phyloP scores from a whole-genome alignment of 2,797 vertebrate genomes.

The Gouania willdenowi region DNA sequence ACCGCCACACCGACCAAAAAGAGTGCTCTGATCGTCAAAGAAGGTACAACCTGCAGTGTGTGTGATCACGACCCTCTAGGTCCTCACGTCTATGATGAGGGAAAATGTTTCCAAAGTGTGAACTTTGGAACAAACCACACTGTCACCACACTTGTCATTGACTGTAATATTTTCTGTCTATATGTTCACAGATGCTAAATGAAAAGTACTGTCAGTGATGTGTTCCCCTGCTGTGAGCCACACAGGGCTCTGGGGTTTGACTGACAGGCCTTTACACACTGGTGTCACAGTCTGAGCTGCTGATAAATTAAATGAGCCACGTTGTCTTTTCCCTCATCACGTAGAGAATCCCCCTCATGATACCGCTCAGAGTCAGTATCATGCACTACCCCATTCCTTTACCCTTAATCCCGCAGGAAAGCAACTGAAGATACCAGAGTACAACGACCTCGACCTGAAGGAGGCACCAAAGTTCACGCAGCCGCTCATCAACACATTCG shows the following conservation, averaged over 20 bases:
- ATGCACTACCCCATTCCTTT: constrained; percentile 71
- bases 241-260: constrained; percentile 25
- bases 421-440: constrained; percentile 87
- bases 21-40: constrained; percentile 90
- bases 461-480: constrained; percentile 92
- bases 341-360: constrained; percentile 72
- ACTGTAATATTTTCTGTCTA: neutral
- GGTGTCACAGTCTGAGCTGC: constrained; percentile 26
- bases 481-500: constrained; percentile 88
- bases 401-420: constrained; percentile 77
- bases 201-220: constrained; percentile 64
- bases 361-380: constrained; percentile 68
- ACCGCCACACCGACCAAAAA: constrained; percentile 89
- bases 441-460: constrained; percentile 85
- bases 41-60: constrained; percentile 73
- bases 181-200: constrained; percentile 23
- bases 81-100: neutral
- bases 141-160: neutral
- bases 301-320: constrained; percentile 45
- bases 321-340: constrained; percentile 72
- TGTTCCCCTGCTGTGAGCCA: constrained; percentile 39
- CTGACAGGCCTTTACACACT: constrained; percentile 55
- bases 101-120: constrained; percentile 24
- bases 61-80: neutral
- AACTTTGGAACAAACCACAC: constrained; percentile 14